Evolutionary conservation across 2,888 invertebrate genomes (phyloP), one percentile per base, ranked within the genome.

Genomic region (Synanthedon andrenaeformis): DNA sequence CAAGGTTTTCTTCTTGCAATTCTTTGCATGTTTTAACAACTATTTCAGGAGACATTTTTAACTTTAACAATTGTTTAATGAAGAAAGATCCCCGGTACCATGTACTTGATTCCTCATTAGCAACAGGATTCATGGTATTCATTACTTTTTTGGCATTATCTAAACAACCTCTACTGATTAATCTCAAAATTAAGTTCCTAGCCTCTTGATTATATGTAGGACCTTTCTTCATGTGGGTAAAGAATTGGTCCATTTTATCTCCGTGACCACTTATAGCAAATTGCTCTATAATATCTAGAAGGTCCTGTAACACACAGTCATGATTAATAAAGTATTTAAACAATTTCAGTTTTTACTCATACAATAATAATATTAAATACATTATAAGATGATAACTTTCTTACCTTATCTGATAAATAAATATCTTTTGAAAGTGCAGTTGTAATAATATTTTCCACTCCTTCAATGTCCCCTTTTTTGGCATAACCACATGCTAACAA

Each of bases 161-260:
- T 59, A 92, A 90, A 58, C 91, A 84, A 0, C 91, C 92, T 61
- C 90, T 90, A 65, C 93, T 94, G 0, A 95, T 88, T 49, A 96
- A 81, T 53, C 92, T 90, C 4, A 93, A 81, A 54, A 94, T 91
- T 1, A 91, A 78, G 72, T 92, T 93, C 48, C 92, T 90, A 0
- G 92, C 92, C 67, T 96, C 95, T 69, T 93, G 93, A 69, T 93
- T 93, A 69, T 92, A 96, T 0, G 93, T 93, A 3, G 89, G 63
- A 2, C 89, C 83, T 67, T 91, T 91, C 41, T 89, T 89, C 48
- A 94, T 74, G 70, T 90, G 89, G 1, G 74, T 67, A 49, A 94
- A 76, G 1, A 95, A 82, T 62, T 88, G 76, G 42, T 92, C 90
- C 3, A 93, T 82, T 68, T 92, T 89, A 53, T 92, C 83, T 0